phyloP scores from a whole-genome alignment of 2,113 vertebrate genomes.

The Thalassarche chlororhynchos region DNA sequence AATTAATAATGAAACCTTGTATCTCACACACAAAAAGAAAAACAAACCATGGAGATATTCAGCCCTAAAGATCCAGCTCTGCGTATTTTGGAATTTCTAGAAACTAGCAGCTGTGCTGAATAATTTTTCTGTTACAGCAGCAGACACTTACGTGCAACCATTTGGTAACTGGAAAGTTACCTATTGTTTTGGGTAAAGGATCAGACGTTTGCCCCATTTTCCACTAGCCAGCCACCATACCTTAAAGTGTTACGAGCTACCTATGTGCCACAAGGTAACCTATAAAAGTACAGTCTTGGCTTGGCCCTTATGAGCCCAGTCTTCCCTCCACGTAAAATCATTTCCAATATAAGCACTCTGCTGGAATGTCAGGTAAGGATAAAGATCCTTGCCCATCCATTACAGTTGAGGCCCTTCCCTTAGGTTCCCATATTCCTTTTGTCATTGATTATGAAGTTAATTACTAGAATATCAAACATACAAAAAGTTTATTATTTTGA shows the following conservation, averaged over 20 bases:
- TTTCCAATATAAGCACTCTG: not conserved
- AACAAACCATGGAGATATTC: not conserved
- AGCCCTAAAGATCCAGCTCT: not conserved
- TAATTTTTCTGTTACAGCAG: not conserved
- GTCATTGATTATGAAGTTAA: not conserved
- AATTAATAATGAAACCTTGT: not conserved
- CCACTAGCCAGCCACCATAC: not conserved
- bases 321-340: not conserved
- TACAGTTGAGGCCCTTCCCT: not conserved
- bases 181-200: not conserved
- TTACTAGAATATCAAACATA: not conserved
- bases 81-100: not conserved
- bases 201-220: not conserved
- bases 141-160: fast-evolving
- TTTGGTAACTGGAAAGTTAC: not conserved
- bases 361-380: not conserved
- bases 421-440: not conserved
- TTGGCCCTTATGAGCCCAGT: not conserved
- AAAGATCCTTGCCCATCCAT: not conserved
- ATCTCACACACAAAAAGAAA: not conserved
- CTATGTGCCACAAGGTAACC: not conserved
- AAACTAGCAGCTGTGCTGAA: not conserved
- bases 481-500: not conserved
- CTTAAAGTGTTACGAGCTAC: not conserved
- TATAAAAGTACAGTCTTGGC: not conserved